Percentiles rank a stretch among this genome's conserved stretches.
Evolutionary conservation across 2,797 vertebrate genomes (phyloP).

Genomic region (Amblyopsis hoosieri): DNA sequence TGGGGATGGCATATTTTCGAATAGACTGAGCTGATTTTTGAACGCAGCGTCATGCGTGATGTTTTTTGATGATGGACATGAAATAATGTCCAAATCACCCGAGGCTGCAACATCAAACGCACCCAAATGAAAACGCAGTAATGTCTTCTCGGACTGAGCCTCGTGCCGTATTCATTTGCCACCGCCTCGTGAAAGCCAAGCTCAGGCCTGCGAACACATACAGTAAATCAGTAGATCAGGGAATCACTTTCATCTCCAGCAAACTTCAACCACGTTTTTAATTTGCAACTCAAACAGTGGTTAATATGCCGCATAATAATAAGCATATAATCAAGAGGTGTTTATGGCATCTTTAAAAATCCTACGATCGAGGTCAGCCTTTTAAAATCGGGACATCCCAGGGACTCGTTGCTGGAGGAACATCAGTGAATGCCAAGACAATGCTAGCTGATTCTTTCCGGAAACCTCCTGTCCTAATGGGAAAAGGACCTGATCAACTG

Average conservation of each 20-base stretch:
- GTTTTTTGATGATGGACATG: slow-evolving; percentile 81
- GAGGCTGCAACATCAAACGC: slow-evolving; percentile 74
- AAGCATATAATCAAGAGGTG: slow-evolving; percentile 47
- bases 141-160: slow-evolving; percentile 65
- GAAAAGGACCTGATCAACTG: slow-evolving; percentile 39
- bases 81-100: slow-evolving; percentile 78
- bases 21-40: slow-evolving; percentile 62
- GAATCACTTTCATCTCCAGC: slow-evolving; percentile 65
- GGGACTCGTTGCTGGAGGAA: slow-evolving; percentile 41
- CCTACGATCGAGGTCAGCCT: slow-evolving; percentile 12
- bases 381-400: slow-evolving; percentile 52
- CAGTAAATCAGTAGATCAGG: slow-evolving; percentile 64
- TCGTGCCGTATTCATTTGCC: slow-evolving; percentile 64
- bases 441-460: slow-evolving; percentile 5
- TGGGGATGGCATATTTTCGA: slow-evolving; percentile 18
- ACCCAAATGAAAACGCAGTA: slow-evolving; percentile 63
- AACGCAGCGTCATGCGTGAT: slow-evolving; percentile 73
- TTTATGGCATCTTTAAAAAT: slow-evolving; percentile 53
- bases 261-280: slow-evolving; percentile 56
- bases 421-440: slow-evolving; percentile 19
- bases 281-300: slow-evolving; percentile 52
- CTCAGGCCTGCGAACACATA: slow-evolving; percentile 54
- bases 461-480: slow-evolving; percentile 10
- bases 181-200: slow-evolving; percentile 51
- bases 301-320: slow-evolving; percentile 46